These are phyloP conservation scores for Entelurus aequoreus DNA, from an alignment of 2,113 vertebrate species.

Conservation along the genomic window DNA sequence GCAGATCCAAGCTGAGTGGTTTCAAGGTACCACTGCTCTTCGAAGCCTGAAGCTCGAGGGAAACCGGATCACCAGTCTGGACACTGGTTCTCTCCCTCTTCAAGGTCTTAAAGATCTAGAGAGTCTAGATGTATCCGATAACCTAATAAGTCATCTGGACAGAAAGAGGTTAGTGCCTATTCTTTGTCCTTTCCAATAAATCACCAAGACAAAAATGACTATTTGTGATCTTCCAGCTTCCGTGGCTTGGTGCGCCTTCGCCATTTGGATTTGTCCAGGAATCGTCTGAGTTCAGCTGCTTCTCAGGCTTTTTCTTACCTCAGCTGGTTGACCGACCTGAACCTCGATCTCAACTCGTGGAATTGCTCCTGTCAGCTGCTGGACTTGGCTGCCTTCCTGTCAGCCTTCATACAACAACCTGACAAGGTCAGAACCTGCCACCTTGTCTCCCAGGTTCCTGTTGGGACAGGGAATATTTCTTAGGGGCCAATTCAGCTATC, in stretches of 20 bases:
- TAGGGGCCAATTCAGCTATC: neutral
- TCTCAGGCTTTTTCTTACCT: slow-evolving; percentile 68
- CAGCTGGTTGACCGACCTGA: slow-evolving; percentile 66
- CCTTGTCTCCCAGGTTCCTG: neutral
- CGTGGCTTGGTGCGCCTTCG: slow-evolving; percentile 54
- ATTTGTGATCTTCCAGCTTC: slow-evolving; percentile 48
- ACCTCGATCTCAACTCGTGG: slow-evolving; percentile 75
- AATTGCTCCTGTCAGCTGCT: slow-evolving; percentile 75
- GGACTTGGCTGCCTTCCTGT: slow-evolving; percentile 65
- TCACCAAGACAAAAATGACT: neutral
- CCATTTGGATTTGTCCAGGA: slow-evolving; percentile 76
- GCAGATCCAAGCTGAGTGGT: slow-evolving; percentile 63
- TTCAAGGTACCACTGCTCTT: slow-evolving; percentile 59
- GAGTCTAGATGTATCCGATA: slow-evolving; percentile 75
- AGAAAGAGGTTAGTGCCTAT: slow-evolving; percentile 46
- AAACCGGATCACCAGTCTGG: slow-evolving; percentile 70
- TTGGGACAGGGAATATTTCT: neutral
- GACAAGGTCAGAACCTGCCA: slow-evolving; percentile 32
- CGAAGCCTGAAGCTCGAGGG: slow-evolving; percentile 71
- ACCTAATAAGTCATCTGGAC: slow-evolving; percentile 68
- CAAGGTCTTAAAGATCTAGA: slow-evolving; percentile 63
- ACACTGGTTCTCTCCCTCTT: slow-evolving; percentile 59
- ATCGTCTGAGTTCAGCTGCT: slow-evolving; percentile 64
- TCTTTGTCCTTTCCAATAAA: neutral
- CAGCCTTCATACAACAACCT: slow-evolving; percentile 65